phyloP scores from a whole-genome alignment of 2,888 invertebrate genomes.

The Melanotus villosus region DNA sequence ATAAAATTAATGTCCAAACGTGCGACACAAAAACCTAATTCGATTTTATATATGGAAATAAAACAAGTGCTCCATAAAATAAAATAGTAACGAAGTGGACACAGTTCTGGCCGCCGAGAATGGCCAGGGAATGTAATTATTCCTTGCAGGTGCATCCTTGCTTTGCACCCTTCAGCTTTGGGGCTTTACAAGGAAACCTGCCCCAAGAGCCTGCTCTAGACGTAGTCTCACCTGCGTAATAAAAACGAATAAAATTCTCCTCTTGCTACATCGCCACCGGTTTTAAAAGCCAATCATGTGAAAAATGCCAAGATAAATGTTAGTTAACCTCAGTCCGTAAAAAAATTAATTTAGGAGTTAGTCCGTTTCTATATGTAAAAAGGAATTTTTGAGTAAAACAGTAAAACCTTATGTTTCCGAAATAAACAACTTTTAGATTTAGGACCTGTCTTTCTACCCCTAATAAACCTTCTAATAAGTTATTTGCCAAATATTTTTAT shows the following conservation, averaged over 20 bases:
- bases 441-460: no score
- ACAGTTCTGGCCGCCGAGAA: conserved; percentile 41
- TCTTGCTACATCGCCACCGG: conserved; percentile 50
- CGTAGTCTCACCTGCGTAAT: conserved; percentile 51
- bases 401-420: no score
- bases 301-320: conserved; percentile 43
- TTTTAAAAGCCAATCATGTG: conserved; percentile 42
- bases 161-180: conserved; percentile 51
- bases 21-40: neutral
- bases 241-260: conserved; percentile 50
- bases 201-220: conserved; percentile 43
- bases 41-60: conserved; percentile 17
- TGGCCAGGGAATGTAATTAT: conserved; percentile 54
- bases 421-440: no score
- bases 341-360: neutral
- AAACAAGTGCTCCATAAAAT: conserved; percentile 35
- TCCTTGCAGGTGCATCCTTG: conserved; percentile 55
- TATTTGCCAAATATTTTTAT: no score
- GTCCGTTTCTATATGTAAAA: neutral
- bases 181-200: conserved; percentile 48
- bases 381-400: no score
- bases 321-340: conserved; percentile 10
- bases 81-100: conserved; percentile 36
- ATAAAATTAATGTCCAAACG: neutral
- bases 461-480: no score